Conservation (phyloP, 2,113 vertebrate genomes). For the Chaetodon auriga region DNA sequence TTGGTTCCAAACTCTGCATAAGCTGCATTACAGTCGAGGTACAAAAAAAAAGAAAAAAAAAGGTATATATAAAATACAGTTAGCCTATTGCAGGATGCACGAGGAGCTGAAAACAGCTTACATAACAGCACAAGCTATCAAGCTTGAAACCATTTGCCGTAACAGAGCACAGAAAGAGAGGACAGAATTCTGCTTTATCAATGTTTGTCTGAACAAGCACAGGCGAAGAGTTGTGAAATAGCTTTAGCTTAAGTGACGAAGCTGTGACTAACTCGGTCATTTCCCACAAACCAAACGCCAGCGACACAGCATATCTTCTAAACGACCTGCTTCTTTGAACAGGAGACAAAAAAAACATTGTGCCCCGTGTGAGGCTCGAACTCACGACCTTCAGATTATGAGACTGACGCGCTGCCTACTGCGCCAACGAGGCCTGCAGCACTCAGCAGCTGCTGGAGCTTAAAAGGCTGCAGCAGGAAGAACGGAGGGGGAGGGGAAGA, state of each 20-base stretch:
- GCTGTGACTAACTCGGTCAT: not conserved
- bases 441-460: accelerated
- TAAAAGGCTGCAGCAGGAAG: not conserved
- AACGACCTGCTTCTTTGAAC: not conserved
- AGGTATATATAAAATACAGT: not conserved
- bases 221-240: not conserved
- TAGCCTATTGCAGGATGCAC: not conserved
- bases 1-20: no score
- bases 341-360: not conserved
- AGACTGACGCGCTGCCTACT: constrained; percentile 82
- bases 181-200: not conserved
- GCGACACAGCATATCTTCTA: not conserved
- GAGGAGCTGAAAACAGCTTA: not conserved
- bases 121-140: not conserved
- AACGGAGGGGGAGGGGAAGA: not conserved
- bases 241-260: not conserved
- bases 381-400: constrained; percentile 84
- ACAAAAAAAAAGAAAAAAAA: no score
- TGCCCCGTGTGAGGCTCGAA: constrained; percentile 83
- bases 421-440: constrained; percentile 70
- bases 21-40: no score
- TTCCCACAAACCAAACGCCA: not conserved
- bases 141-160: not conserved
- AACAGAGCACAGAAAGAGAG: not conserved
- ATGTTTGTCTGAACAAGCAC: not conserved